Evolutionary conservation across 2,797 vertebrate genomes (phyloP).

Genomic region (Enteromius mattozi): DNA sequence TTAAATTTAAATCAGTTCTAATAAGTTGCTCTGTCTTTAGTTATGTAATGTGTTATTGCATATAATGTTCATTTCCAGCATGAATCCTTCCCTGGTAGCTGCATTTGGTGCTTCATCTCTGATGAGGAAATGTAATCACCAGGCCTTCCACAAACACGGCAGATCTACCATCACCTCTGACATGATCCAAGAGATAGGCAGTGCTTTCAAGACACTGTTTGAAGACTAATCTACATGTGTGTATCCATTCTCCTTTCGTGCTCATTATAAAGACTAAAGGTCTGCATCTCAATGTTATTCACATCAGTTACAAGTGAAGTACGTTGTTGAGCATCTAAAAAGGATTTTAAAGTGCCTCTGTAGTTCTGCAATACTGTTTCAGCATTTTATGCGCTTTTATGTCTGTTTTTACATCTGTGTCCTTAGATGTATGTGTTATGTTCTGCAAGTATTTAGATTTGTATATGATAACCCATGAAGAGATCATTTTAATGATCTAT

Average conservation of each 20-base stretch:
- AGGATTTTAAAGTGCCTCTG: slow-evolving; percentile 51
- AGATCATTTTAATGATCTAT: neutral
- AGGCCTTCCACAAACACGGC: slow-evolving; percentile 90
- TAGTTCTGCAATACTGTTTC: slow-evolving; percentile 45
- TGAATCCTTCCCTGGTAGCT: slow-evolving; percentile 91
- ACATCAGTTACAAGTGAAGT: neutral
- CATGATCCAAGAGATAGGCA: slow-evolving; percentile 93
- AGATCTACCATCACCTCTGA: slow-evolving; percentile 92
- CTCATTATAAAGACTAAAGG: slow-evolving; percentile 3
- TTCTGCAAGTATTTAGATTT: neutral
- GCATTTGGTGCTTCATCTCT: slow-evolving; percentile 91
- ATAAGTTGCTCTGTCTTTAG: slow-evolving; percentile 68
- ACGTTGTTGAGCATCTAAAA: slow-evolving; percentile 14
- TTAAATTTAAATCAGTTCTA: too few species aligned
- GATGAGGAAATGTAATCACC: slow-evolving; percentile 90
- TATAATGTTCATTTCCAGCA: slow-evolving; percentile 67
- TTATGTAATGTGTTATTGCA: neutral
- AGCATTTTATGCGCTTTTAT: slow-evolving; percentile 7
- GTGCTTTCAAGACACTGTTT: slow-evolving; percentile 90
- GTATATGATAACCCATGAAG: neutral
- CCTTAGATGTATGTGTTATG: slow-evolving; percentile 3
- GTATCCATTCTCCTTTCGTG: neutral
- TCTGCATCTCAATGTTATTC: slow-evolving; percentile 7
- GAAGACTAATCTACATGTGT: slow-evolving; percentile 80
- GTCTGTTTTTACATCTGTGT: neutral